phyloP scores from a whole-genome alignment of 1,140 invertebrate genomes.

The Pseudomyrmex cubaensis region DNA sequence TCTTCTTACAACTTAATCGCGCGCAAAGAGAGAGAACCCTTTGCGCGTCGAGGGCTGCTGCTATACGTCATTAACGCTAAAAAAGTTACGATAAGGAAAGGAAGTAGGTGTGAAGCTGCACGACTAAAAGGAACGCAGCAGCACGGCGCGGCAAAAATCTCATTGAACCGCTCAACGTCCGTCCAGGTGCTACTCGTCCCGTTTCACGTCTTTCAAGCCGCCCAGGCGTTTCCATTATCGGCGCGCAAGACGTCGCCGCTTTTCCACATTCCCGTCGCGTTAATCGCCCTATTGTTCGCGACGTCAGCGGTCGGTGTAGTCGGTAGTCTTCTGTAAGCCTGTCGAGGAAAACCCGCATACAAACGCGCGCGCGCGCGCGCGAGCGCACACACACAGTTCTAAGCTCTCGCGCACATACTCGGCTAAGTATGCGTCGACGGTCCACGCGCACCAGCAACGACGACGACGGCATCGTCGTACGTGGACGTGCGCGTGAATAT shows the following conservation, averaged over 20 bases:
- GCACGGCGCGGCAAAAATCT: constrained; percentile 33
- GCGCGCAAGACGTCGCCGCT: constrained; percentile 57
- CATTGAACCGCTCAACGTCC: constrained; percentile 36
- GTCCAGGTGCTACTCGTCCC: constrained; percentile 33
- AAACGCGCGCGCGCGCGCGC: constrained; percentile 47
- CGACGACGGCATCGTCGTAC: constrained; percentile 15
- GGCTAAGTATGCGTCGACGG: constrained; percentile 35
- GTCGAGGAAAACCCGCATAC: constrained; percentile 48
- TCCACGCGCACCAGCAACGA: constrained; percentile 14
- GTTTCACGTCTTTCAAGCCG: constrained; percentile 34
- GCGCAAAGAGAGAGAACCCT: not conserved
- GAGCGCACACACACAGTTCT: constrained; percentile 28
- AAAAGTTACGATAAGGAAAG: constrained; percentile 8
- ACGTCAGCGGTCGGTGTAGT: constrained; percentile 54
- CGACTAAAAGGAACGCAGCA: not conserved
- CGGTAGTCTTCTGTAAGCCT: constrained; percentile 68
- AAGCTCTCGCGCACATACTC: constrained; percentile 45
- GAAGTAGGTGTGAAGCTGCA: not conserved
- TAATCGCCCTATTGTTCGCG: constrained; percentile 77
- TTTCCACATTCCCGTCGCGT: constrained; percentile 67
- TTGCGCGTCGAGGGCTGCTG: not conserved
- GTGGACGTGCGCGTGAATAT: constrained; percentile 52
- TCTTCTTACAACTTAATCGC: not conserved
- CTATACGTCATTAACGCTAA: constrained; percentile 3
- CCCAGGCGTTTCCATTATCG: constrained; percentile 64